Base-by-base conservation (phyloP, 2,888 invertebrate species). In the Drosophila limbata region DNA sequence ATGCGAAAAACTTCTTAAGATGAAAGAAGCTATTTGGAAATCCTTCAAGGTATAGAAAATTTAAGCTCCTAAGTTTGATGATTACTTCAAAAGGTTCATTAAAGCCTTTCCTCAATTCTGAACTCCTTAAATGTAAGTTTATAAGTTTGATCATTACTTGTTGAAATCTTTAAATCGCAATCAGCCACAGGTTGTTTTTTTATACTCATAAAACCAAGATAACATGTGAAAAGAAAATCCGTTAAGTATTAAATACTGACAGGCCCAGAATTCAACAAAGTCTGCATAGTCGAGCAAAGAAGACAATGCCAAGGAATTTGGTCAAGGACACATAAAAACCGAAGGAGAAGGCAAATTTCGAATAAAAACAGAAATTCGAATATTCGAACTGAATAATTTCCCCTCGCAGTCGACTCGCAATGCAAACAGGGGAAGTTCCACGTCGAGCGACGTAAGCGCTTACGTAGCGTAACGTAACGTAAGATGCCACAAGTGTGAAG, bases 401-500 rank as follows among this genome's bases (percentile, higher is more conserved):
- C 73, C 84, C 69, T 56, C 11, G 9, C 17, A 17, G 9, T 35
- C 17, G 39, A 15, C 69, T 56, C 9, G 6, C 17, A 17, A 9
- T 35, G 21, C 25, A 19, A 48, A 37, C n/a, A 50, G 73, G 52
- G 28, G 48, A 75, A 57, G 17, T 15, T n/a, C 13, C 31, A 10
- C 10, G 17, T 11, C 31, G 5, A 25, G 10, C 1, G 11, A 51
- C 69, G 69, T 68, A 66, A 52, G 37, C 15, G 13, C 10, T 37
- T 40, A 65, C 61, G 48, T 42, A 39, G 21, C 51, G 44, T 48
- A 40, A 55, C 68, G 77, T 64, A 31, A 62, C 74, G 77, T 71
- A 73, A 78, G 68, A 87, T 71, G 81, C 88, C 81, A 85, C 84
- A 85, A 85, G 89, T 88, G 89, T 89, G 77, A 81, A 61, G 35